Evolutionary conservation across 2,888 invertebrate genomes (phyloP).

Genomic region (Drosophila setosimentum): DNA sequence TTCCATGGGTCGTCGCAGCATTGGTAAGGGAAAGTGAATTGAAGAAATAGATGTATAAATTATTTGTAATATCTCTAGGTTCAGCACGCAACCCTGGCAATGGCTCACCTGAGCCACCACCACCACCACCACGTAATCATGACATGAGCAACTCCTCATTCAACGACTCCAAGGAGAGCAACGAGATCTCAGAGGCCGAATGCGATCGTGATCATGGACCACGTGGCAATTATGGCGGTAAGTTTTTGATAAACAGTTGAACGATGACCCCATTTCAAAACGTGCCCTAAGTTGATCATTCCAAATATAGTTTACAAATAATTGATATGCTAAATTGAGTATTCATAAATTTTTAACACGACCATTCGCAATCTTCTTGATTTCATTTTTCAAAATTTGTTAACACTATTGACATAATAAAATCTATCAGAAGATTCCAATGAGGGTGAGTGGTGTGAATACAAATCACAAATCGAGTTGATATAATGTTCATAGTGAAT

Average conservation of each 20-base stretch:
- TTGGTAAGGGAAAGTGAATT: slow-evolving; percentile 79
- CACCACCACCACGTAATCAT: slow-evolving; percentile 93
- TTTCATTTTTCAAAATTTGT: slow-evolving; percentile 64
- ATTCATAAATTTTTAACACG: slow-evolving; percentile 57
- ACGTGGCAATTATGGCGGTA: slow-evolving; percentile 93
- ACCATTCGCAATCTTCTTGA: slow-evolving; percentile 59
- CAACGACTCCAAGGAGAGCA: slow-evolving; percentile 97
- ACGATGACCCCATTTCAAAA: not conserved
- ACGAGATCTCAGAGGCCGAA: slow-evolving; percentile 97
- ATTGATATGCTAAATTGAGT: slow-evolving; percentile 32
- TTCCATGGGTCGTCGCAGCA: slow-evolving; percentile 90
- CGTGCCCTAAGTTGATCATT: slow-evolving; percentile 13
- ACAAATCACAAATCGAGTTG: slow-evolving; percentile 40
- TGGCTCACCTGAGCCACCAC: slow-evolving; percentile 89
- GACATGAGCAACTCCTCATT: slow-evolving; percentile 93
- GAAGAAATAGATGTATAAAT: not conserved
- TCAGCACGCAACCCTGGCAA: slow-evolving; percentile 86
- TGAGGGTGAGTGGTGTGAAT: slow-evolving; percentile 84
- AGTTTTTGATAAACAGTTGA: slow-evolving; percentile 71
- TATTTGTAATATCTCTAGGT: slow-evolving; percentile 61
- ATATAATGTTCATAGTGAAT: slow-evolving; percentile 35
- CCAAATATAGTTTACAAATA: slow-evolving; percentile 5
- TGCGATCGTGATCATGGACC: slow-evolving; percentile 94
- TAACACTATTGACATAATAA: slow-evolving; percentile 35
- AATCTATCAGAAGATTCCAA: slow-evolving; percentile 83